Conservation (phyloP, 1,140 invertebrate genomes). For the Eciton burchellii region DNA sequence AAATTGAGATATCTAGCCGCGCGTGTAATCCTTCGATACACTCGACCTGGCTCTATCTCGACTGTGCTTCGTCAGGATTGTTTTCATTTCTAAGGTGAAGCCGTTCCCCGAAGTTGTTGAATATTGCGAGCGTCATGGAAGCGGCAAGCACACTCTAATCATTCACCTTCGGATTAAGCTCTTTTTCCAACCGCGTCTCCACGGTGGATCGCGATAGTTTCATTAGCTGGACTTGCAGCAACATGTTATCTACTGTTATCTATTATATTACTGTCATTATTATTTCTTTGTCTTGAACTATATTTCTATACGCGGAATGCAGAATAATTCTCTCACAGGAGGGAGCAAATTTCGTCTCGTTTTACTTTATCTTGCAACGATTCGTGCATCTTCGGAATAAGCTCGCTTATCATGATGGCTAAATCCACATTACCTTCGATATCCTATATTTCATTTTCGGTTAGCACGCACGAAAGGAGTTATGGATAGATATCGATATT, state of each 20-base stretch:
- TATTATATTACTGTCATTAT: too few relatives aligned
- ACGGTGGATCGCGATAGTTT: too few relatives aligned
- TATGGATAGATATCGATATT: slow-evolving; percentile 4
- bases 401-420: neutral
- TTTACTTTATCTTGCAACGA: too few relatives aligned
- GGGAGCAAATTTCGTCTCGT: neutral
- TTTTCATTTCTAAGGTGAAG: slow-evolving; percentile 23
- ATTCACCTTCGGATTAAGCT: neutral
- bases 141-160: slow-evolving; percentile 23
- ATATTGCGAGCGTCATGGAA: slow-evolving; percentile 38
- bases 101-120: slow-evolving; percentile 25
- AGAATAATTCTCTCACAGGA: neutral
- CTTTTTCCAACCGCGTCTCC: neutral
- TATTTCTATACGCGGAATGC: neutral
- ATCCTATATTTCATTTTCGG: slow-evolving; percentile 1
- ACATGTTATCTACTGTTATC: too few relatives aligned
- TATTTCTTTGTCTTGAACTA: too few relatives aligned
- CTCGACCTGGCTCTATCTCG: neutral
- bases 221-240: too few relatives aligned
- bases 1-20: slow-evolving; percentile 46
- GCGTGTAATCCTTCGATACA: slow-evolving; percentile 46
- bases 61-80: slow-evolving; percentile 42
- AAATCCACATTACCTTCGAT: neutral
- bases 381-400: neutral
- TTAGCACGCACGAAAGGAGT: neutral